Conservation (phyloP, 2,888 invertebrate genomes). For the Alsophila aescularia region DNA sequence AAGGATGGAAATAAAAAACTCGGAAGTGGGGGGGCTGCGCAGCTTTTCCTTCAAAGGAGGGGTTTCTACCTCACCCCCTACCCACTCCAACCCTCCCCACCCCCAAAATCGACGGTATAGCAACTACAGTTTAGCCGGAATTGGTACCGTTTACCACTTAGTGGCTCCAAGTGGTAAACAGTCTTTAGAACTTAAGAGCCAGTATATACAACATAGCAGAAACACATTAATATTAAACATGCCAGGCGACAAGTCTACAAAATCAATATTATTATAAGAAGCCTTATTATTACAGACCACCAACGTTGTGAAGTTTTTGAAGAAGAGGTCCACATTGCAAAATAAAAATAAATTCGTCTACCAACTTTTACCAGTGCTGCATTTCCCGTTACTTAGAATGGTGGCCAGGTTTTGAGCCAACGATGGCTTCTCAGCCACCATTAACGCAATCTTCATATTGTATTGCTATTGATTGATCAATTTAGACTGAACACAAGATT, state of each 20-base stretch:
- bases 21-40: no score
- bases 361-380: slow-evolving; percentile 85
- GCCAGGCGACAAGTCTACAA: background rate
- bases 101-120: no score
- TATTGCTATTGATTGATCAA: slow-evolving; percentile 8
- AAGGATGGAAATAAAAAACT: no score
- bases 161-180: no score
- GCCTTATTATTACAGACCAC: slow-evolving; percentile 7
- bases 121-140: no score
- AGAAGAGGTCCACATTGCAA: slow-evolving; percentile 13
- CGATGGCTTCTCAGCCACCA: slow-evolving; percentile 99
- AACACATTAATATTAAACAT: background rate
- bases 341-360: slow-evolving; percentile 22
- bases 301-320: background rate
- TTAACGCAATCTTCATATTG: slow-evolving; percentile 93
- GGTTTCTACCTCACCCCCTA: no score
- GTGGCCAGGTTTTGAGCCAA: slow-evolving; percentile 96
- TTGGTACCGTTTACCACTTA: no score
- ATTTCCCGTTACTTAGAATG: slow-evolving; percentile 95
- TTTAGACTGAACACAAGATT: background rate
- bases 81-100: no score
- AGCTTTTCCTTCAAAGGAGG: no score
- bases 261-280: slow-evolving; percentile 7
- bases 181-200: no score
- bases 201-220: background rate